phyloP scores from a whole-genome alignment of 2,888 invertebrate genomes.

The Synergus umbraculus region DNA sequence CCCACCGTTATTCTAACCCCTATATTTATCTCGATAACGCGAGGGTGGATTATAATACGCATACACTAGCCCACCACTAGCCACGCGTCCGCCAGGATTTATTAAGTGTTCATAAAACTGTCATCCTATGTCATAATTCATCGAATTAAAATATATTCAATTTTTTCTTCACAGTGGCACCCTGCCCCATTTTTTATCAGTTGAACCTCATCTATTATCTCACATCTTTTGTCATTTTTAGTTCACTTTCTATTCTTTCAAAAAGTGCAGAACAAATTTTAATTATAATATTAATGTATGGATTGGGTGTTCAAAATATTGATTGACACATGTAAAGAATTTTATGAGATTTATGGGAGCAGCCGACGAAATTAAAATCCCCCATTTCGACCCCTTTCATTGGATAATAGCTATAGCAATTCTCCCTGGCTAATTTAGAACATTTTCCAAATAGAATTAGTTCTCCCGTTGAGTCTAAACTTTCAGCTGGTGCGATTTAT shows the following conservation, averaged over 20 bases:
- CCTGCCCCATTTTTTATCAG: neutral
- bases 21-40: conserved; percentile 25
- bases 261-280: no score
- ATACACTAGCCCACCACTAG: conserved; percentile 1
- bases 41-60: conserved; percentile 29
- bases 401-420: conserved; percentile 12
- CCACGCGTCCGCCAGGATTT: conserved; percentile 18
- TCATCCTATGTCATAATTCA: conserved; percentile 11
- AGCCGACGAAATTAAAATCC: conserved; percentile 9
- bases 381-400: conserved; percentile 18
- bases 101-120: conserved; percentile 34
- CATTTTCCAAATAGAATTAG: neutral
- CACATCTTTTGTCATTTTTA: neutral
- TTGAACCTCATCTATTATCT: neutral
- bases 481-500: neutral
- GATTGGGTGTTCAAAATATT: no score
- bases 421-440: conserved; percentile 6
- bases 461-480: neutral
- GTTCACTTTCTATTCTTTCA: no score
- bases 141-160: conserved; percentile 5
- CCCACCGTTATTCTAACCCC: conserved; percentile 42
- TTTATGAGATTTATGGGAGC: neutral
- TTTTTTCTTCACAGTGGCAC: neutral
- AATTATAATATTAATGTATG: no score
- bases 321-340: no score